Conservation (phyloP, 92 coral and sea anemone species). For the Porites lobata region DNA sequence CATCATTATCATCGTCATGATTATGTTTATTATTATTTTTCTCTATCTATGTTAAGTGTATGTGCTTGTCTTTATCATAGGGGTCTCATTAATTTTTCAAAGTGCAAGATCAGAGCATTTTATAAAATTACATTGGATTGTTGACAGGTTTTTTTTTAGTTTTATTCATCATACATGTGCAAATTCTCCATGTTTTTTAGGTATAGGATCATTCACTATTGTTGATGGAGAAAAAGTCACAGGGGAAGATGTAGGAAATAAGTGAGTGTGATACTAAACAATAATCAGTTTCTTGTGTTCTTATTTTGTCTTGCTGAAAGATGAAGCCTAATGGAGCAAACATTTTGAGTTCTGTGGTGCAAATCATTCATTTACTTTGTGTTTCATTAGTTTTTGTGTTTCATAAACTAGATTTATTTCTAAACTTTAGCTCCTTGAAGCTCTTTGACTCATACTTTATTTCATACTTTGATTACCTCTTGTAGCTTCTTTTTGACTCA, state of each 20-base stretch:
- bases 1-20: too few relatives aligned
- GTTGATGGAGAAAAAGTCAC: slow-evolving; percentile 92
- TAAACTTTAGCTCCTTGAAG: background rate
- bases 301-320: background rate
- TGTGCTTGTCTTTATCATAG: too few relatives aligned
- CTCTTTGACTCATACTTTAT: background rate
- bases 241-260: slow-evolving; percentile 95
- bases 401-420: background rate
- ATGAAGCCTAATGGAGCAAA: background rate
- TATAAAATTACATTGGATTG: too few relatives aligned
- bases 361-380: background rate
- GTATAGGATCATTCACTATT: slow-evolving; percentile 90
- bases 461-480: background rate
- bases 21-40: too few relatives aligned
- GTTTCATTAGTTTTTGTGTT: background rate
- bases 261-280: slow-evolving; percentile 63
- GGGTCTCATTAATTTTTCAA: too few relatives aligned
- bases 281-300: background rate
- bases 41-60: too few relatives aligned
- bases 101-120: too few relatives aligned
- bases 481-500: slow-evolving; percentile 92
- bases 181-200: slow-evolving; percentile 15
- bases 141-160: too few relatives aligned
- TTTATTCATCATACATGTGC: too few relatives aligned
- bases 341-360: background rate